These are phyloP conservation scores for Anastatus disparis DNA, from an alignment of 1,140 invertebrate species.

Conservation along the genomic window DNA sequence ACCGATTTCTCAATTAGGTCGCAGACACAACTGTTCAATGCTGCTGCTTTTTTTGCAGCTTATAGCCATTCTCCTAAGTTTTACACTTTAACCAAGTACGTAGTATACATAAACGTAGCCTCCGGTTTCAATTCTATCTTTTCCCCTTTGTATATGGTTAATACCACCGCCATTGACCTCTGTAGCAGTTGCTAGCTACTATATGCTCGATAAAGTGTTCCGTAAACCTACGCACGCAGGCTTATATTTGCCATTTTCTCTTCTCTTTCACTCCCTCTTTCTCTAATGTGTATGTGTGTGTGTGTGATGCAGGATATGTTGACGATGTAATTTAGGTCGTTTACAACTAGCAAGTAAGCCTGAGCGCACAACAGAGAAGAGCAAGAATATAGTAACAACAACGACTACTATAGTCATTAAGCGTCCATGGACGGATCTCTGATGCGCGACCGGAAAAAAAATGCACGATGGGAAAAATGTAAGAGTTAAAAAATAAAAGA, in stretches of 20 bases:
- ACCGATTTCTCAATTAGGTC: constrained; percentile 48
- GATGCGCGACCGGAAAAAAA: too few species aligned
- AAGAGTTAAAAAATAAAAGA: too few species aligned
- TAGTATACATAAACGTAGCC: too few species aligned
- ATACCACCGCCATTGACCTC: constrained; percentile 25
- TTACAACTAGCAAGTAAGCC: too few species aligned
- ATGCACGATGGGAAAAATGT: too few species aligned
- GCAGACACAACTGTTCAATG: background rate
- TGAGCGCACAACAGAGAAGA: too few species aligned
- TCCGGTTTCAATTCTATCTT: constrained; percentile 8
- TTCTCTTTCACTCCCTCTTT: background rate
- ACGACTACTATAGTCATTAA: too few species aligned
- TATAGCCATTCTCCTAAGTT: background rate
- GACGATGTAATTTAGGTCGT: constrained; percentile 19
- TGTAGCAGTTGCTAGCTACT: background rate
- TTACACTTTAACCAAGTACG: constrained; percentile 31
- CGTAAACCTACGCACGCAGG: constrained; percentile 5
- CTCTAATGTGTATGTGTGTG: too few species aligned
- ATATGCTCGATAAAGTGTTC: constrained; percentile 24
- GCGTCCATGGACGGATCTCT: too few species aligned
- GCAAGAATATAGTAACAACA: too few species aligned
- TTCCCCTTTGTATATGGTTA: too few species aligned
- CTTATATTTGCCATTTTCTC: background rate
- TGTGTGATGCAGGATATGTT: background rate
- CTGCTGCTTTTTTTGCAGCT: background rate